Conservation (phyloP, 1,140 invertebrate species). For the Conus betulinus region DNA sequence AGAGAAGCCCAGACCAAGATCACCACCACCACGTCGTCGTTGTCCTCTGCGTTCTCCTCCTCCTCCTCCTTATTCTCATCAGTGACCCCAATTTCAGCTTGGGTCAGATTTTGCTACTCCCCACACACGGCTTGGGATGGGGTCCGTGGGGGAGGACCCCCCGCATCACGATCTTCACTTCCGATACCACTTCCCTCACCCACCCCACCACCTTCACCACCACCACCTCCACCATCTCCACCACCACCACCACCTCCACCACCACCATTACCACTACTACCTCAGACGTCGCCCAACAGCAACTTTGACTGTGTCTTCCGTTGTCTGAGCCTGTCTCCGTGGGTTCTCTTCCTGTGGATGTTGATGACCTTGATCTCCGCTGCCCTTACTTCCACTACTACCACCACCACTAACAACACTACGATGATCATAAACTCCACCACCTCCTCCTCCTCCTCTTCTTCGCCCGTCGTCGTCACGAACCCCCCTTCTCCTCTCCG, state of each 20-base stretch:
- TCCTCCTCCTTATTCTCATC: too few species aligned
- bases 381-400: not conserved
- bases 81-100: too few species aligned
- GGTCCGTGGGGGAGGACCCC: not conserved
- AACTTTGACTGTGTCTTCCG: not conserved
- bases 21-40: too few species aligned
- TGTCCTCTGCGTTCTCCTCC: too few species aligned
- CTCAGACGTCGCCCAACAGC: not conserved
- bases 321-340: not conserved
- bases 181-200: constrained; percentile 19
- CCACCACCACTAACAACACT: too few species aligned
- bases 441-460: too few species aligned
- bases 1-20: too few species aligned
- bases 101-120: too few species aligned
- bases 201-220: not conserved
- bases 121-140: not conserved
- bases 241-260: not conserved
- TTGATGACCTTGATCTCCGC: not conserved
- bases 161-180: not conserved
- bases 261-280: not conserved
- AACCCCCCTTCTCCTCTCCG: not conserved
- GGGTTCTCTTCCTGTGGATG: not conserved
- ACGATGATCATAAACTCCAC: too few species aligned
- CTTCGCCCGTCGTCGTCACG: too few species aligned
- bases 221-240: not conserved